Evolutionary conservation across 1,140 invertebrate species (phyloP), one percentile per base, ranked within the genome.

Genomic region (Andrena cerasifolii): DNA sequence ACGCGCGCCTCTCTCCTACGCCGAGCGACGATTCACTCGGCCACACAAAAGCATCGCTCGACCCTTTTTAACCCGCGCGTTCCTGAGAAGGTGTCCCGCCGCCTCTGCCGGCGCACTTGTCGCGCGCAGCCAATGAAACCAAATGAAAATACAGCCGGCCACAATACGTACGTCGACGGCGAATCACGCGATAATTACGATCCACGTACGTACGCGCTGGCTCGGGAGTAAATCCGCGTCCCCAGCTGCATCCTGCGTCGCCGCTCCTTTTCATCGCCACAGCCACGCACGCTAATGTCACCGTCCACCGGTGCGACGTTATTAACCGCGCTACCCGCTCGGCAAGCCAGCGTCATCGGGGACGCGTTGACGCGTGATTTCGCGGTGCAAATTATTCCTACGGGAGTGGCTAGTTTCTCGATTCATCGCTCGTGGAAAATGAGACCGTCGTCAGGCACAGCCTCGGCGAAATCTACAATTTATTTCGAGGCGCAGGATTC

Each of bases 11-110:
- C 68, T 40, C 47, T 70, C 43, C 43, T 58, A 51, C 75, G 58
- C 26, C 18, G 43, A 61, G 73, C 21, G 49, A 71, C 83, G 73
- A 71, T 51, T 78, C 80, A 68, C 68, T 70, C 61, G 6, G 43
- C 43, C 59, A 61, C 62, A 86, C 81, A 86, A 86, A 83, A 86
- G 85, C 72, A 26, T 61, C 79, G 36, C 65, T 45, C 81, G 78
- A 77, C 81, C 77, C 81, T 81, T 75, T 82, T 83, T 77, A 83
- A 85, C 78, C 68, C 56, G 62, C 54, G 49, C n/a, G 59, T 47
- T 66, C 67, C 58, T 53, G 12, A 53, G 82, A 83, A 83, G 70
- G 51, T 40, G 36, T 40, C 36, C 36, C 47, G 26, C 45, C 36
- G 56, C 53, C 63, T 62, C 43, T 21, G 12, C 31, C 33, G 56